Percentiles rank a stretch among this genome's conserved stretches.
Evolutionary conservation across 2,113 vertebrate genomes (phyloP).

Genomic region (Pachypanchax playfairii): DNA sequence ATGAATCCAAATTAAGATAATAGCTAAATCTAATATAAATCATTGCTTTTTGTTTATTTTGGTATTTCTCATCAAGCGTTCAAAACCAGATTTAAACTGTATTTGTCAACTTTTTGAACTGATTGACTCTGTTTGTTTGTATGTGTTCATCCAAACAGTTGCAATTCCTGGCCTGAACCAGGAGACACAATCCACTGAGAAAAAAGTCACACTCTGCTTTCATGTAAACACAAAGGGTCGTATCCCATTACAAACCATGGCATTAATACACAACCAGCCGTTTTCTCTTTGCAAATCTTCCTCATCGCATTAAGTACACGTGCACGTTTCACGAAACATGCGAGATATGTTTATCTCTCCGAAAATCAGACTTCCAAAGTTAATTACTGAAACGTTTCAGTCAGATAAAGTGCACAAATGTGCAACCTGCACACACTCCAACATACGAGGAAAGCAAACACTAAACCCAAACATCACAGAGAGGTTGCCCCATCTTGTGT

Average conservation of each 20-base stretch:
- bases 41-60: too few species aligned
- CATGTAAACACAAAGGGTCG: slow-evolving; percentile 31
- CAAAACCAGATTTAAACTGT: slow-evolving; percentile 33
- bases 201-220: slow-evolving; percentile 38
- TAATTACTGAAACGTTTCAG: slow-evolving; percentile 54
- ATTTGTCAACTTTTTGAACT: slow-evolving; percentile 31
- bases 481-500: slow-evolving; percentile 67
- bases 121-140: slow-evolving; percentile 21
- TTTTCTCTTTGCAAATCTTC: slow-evolving; percentile 30
- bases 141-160: slow-evolving; percentile 27
- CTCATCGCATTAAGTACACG: slow-evolving; percentile 54
- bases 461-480: slow-evolving; percentile 64
- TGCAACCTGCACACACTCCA: slow-evolving; percentile 13
- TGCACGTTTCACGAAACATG: slow-evolving; percentile 36
- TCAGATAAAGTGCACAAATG: slow-evolving; percentile 28
- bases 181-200: slow-evolving; percentile 16
- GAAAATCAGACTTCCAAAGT: slow-evolving; percentile 57
- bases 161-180: slow-evolving; percentile 48
- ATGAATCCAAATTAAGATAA: too few species aligned
- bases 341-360: slow-evolving; percentile 46
- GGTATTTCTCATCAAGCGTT: too few species aligned
- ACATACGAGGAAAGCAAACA: slow-evolving; percentile 40
- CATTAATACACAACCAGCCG: slow-evolving; percentile 49
- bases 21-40: too few species aligned
- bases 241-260: slow-evolving; percentile 19